These are phyloP conservation scores for Drosophila crucigera DNA, from an alignment of 2,888 invertebrate species.

Conservation along the genomic window DNA sequence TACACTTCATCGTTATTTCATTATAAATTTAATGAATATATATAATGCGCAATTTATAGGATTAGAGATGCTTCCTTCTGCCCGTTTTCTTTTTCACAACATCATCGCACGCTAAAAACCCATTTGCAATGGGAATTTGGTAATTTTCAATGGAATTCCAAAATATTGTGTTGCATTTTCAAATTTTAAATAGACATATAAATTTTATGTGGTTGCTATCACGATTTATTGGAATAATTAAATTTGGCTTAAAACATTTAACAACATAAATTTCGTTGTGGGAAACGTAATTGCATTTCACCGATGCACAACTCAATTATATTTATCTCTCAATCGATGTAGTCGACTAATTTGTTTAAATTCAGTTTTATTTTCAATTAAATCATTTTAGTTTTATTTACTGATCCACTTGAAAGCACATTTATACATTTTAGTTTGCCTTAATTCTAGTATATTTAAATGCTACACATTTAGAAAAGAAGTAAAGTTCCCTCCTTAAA, in stretches of 20 bases:
- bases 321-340: not conserved
- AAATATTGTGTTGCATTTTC: not conserved
- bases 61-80: not conserved
- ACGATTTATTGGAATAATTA: not conserved
- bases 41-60: not conserved
- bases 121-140: not conserved
- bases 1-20: not conserved
- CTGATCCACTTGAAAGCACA: constrained; percentile 52
- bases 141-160: not conserved
- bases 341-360: not conserved
- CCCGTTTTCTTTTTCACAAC: not conserved
- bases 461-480: constrained; percentile 1
- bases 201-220: not conserved
- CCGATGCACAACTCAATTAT: not conserved
- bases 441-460: constrained; percentile 25
- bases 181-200: not conserved
- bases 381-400: constrained; percentile 13
- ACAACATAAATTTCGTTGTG: not conserved
- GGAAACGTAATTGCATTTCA: not conserved
- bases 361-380: not conserved
- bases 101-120: not conserved
- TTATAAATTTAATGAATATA: not conserved
- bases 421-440: constrained; percentile 25
- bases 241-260: not conserved
- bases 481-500: not conserved